A percentile compares a stretch with the other conserved stretches of the same genome.
Conservation (phyloP, 35 echinoderm and acorn worm genomes). For the Amphiura filiformis region DNA sequence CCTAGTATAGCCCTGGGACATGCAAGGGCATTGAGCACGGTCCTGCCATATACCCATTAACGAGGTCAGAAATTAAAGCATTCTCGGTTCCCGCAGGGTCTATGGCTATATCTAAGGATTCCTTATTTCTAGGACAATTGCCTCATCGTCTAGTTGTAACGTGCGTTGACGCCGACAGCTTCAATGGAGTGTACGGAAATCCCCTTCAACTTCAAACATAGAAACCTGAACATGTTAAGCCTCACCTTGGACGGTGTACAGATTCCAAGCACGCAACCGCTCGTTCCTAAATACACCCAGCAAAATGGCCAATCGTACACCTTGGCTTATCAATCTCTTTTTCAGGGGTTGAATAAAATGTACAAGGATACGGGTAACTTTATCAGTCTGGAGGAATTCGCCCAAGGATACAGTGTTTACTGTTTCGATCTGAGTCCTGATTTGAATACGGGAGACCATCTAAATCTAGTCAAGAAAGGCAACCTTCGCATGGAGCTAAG, state of each 20-base stretch:
- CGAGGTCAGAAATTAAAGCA: not conserved
- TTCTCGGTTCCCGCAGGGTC: slow-evolving; percentile 24
- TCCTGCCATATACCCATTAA: slow-evolving; percentile 12
- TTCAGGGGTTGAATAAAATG: slow-evolving; percentile 57
- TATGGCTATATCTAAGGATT: slow-evolving; percentile 14
- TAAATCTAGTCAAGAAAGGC: slow-evolving; percentile 47
- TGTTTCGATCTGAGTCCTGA: slow-evolving; percentile 59
- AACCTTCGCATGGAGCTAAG: slow-evolving; percentile 64
- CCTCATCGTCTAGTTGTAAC: slow-evolving; percentile 28
- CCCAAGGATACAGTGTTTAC: slow-evolving; percentile 62
- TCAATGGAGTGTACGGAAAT: slow-evolving; percentile 34
- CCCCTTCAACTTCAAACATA: slow-evolving; percentile 59
- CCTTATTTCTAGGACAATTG: slow-evolving; percentile 26
- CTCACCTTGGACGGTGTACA: slow-evolving; percentile 48
- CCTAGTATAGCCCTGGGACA: not conserved
- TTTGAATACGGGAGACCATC: slow-evolving; percentile 48
- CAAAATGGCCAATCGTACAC: not conserved
- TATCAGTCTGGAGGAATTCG: slow-evolving; percentile 64
- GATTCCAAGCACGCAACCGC: slow-evolving; percentile 22
- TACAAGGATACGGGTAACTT: slow-evolving; percentile 53
- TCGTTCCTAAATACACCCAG: slow-evolving; percentile 24
- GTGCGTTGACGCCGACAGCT: slow-evolving; percentile 20
- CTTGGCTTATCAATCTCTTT: slow-evolving; percentile 42
- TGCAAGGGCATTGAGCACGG: slow-evolving; percentile 22
- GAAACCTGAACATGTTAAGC: slow-evolving; percentile 32